Percentiles rank a stretch among this genome's conserved stretches.
These are phyloP conservation scores for Phyto melanocephala DNA, from an alignment of 2,888 invertebrate species.

Conservation along the genomic window DNA sequence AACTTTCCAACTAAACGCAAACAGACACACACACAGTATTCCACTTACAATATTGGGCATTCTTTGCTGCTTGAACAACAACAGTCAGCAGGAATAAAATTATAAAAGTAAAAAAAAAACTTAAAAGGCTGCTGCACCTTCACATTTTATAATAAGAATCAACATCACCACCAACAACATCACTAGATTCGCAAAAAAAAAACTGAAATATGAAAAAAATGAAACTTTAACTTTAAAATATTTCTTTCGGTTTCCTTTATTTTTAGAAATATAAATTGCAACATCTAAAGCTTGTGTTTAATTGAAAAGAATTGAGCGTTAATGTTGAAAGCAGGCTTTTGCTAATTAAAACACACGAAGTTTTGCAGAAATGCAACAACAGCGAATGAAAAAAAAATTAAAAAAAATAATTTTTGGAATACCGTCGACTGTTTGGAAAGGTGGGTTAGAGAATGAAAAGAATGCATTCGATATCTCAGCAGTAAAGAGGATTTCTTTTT, in stretches of 20 bases:
- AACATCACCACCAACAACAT: conserved; percentile 37
- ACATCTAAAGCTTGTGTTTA: conserved; percentile 44
- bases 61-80: not conserved
- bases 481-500: too few relatives aligned
- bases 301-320: conserved; percentile 64
- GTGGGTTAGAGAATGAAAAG: not conserved
- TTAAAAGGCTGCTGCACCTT: conserved; percentile 49
- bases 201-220: conserved; percentile 44
- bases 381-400: not conserved
- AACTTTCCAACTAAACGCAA: conserved; percentile 54
- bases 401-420: conserved; percentile 41
- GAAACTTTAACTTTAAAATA: conserved; percentile 36
- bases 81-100: conserved; percentile 30
- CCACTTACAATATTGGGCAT: not conserved
- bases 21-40: not conserved
- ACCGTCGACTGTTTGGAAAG: not conserved
- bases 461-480: not conserved
- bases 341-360: conserved; percentile 62
- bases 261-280: conserved; percentile 15
- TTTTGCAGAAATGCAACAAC: conserved; percentile 32
- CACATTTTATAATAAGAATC: conserved; percentile 21
- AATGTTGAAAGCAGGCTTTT: conserved; percentile 59
- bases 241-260: not conserved
- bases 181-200: conserved; percentile 23
- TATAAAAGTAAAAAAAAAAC: not conserved